Evolutionary conservation across 2,797 vertebrate species (phyloP).

Genomic region (Hapalemur alaotrensis): DNA sequence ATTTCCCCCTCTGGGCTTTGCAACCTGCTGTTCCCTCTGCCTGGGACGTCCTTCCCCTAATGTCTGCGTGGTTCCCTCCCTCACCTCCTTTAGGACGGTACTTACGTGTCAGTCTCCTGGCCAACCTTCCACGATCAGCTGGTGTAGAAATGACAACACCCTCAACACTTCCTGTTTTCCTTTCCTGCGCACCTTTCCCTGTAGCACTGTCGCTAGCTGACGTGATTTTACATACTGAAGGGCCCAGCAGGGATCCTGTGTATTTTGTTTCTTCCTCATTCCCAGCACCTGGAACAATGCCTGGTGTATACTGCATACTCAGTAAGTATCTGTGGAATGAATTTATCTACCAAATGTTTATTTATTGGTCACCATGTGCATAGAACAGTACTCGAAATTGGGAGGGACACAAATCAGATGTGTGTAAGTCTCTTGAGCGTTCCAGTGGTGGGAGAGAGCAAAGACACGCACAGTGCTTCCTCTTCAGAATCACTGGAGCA

Average conservation of each 20-base stretch:
- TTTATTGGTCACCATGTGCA: neutral
- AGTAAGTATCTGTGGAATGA: neutral
- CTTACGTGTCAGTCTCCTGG: neutral
- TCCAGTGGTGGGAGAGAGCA: neutral
- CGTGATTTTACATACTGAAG: neutral
- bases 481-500: neutral
- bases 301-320: neutral
- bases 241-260: neutral
- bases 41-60: neutral
- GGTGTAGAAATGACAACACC: neutral
- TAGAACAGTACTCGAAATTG: neutral
- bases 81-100: neutral
- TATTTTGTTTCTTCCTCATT: neutral
- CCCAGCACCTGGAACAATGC: neutral
- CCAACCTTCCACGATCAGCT: neutral
- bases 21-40: neutral
- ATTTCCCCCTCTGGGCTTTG: neutral
- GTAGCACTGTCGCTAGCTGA: neutral
- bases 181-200: neutral
- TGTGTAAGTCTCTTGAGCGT: neutral
- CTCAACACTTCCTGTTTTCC: neutral
- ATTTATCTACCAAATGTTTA: neutral
- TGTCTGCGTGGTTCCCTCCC: neutral
- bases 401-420: neutral
- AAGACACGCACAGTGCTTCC: neutral